These are phyloP conservation scores for Sebastes steindachneri DNA, from an alignment of 2,797 vertebrate genomes.

Conservation along the genomic window DNA sequence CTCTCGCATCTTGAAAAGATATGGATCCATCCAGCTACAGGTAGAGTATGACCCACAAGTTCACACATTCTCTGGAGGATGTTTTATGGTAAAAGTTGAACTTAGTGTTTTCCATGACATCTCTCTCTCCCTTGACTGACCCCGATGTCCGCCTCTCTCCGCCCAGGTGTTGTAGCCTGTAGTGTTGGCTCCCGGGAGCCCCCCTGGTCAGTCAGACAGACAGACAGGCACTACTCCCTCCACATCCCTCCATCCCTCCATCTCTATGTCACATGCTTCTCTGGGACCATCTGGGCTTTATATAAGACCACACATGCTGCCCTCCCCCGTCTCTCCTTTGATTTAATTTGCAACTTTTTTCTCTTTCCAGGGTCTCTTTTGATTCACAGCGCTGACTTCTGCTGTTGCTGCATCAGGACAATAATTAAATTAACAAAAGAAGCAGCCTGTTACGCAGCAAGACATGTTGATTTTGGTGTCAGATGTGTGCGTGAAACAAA, in stretches of 20 bases:
- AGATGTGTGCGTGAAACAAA: background rate
- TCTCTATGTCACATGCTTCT: slow-evolving; percentile 60
- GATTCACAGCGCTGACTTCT: background rate
- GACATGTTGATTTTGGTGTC: background rate
- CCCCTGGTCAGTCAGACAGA: slow-evolving; percentile 48
- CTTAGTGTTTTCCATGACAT: slow-evolving; percentile 26
- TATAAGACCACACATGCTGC: slow-evolving; percentile 69
- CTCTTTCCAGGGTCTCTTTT: slow-evolving; percentile 33
- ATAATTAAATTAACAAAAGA: background rate
- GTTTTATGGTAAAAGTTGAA: slow-evolving; percentile 7
- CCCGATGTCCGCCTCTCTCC: slow-evolving; percentile 16
- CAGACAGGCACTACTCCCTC: slow-evolving; percentile 40
- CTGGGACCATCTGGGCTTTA: slow-evolving; percentile 81
- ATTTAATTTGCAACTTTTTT: slow-evolving; percentile 40
- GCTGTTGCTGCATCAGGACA: background rate
- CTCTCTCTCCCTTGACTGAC: slow-evolving; percentile 38
- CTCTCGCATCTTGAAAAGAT: background rate
- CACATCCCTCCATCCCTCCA: slow-evolving; percentile 23
- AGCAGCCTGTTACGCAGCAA: background rate
- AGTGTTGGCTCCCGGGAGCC: slow-evolving; percentile 51
- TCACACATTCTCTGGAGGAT: background rate
- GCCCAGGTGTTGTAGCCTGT: slow-evolving; percentile 69
- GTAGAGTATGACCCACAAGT: background rate
- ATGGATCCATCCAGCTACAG: background rate
- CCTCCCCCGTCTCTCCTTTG: background rate